Evolutionary conservation across 2,797 vertebrate genomes (phyloP).

Genomic region (Coracias cyanogaster): DNA sequence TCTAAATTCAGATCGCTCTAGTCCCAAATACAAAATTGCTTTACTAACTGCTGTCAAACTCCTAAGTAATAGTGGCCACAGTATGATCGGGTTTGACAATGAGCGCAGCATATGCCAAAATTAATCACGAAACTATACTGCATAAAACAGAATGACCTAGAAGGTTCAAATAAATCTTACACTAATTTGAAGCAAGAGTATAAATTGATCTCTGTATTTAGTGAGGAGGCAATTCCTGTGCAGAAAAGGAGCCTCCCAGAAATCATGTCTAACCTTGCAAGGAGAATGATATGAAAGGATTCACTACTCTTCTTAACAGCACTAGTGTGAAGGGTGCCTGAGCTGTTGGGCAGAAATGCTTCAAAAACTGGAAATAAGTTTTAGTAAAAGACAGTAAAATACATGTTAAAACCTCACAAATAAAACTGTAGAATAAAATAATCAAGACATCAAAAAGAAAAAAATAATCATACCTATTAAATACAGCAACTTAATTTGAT

Average conservation of each 20-base stretch:
- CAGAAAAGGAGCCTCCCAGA: neutral
- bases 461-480: neutral
- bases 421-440: neutral
- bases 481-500: neutral
- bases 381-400: neutral
- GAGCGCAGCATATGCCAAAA: conserved; percentile 2
- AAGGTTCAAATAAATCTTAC: neutral
- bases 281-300: neutral
- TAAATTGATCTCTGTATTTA: neutral
- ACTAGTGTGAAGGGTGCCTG: neutral
- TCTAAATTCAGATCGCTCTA: neutral
- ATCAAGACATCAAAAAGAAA: neutral
- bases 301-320: neutral
- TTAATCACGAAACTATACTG: neutral
- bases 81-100: neutral
- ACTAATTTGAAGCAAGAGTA: conserved; percentile 11
- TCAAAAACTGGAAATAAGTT: neutral
- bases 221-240: neutral
- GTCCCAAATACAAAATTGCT: conserved; percentile 1
- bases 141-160: neutral
- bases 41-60: conserved; percentile 6
- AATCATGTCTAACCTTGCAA: neutral
- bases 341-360: neutral
- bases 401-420: neutral
- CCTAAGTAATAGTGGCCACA: neutral